Percentiles rank a stretch among this genome's conserved stretches.
Conservation (phyloP, 2,113 vertebrate species). For the Ariopsis seemanni region DNA sequence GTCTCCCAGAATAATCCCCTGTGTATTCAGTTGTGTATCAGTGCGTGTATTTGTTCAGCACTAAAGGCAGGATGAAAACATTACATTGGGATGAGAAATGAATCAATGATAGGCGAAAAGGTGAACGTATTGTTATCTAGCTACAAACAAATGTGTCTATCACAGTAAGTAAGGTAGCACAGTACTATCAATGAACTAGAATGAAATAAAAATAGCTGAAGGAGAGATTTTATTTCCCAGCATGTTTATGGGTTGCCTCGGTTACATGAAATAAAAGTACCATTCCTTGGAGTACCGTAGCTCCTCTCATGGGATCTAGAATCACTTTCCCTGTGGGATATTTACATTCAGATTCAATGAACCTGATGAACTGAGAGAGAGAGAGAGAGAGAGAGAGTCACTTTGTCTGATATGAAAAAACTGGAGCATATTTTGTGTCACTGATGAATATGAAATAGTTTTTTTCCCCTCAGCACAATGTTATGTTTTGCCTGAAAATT, state of each 20-base stretch:
- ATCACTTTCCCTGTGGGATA: conserved; percentile 14
- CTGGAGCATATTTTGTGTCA: not conserved
- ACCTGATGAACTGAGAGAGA: not conserved
- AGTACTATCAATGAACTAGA: conserved; percentile 35
- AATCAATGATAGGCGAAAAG: not conserved
- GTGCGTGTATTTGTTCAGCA: not conserved
- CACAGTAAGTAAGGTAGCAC: not conserved
- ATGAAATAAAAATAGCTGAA: conserved; percentile 36
- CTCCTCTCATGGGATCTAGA: not conserved
- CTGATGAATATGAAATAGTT: not conserved
- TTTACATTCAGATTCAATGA: conserved; percentile 1
- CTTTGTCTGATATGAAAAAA: not conserved
- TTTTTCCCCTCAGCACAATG: not conserved
- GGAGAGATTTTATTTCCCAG: conserved; percentile 41
- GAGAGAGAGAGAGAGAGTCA: not conserved
- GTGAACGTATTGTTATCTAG: not conserved
- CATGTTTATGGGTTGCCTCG: conserved; percentile 8
- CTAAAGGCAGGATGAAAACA: not conserved
- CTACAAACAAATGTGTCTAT: not conserved
- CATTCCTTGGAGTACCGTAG: not conserved
- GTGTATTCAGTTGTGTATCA: not conserved
- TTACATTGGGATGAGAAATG: not conserved
- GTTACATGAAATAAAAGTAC: conserved; percentile 15
- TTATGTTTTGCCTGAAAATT: not conserved
- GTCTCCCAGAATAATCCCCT: not conserved